Conservation (phyloP, 2,113 vertebrate species). For the Dinomys branickii region DNA sequence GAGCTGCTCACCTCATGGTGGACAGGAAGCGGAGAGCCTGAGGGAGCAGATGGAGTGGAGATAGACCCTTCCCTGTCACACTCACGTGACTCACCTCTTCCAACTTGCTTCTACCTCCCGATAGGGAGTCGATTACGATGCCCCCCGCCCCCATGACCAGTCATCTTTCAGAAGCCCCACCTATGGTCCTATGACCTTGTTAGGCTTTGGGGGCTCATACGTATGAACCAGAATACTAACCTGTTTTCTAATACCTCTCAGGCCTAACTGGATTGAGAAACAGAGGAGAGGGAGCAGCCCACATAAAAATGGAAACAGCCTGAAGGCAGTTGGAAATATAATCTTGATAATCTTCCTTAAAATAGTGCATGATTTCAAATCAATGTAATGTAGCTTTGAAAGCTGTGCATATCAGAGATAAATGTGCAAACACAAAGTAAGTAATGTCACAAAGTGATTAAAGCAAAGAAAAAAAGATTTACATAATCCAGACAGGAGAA, state of each 20-base stretch:
- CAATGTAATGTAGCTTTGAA: neutral
- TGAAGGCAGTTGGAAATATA: slow-evolving; percentile 63
- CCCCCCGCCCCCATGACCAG: accelerated
- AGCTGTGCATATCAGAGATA: neutral
- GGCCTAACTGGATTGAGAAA: slow-evolving; percentile 22
- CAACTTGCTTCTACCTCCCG: neutral
- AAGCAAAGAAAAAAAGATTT: neutral
- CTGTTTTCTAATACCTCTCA: slow-evolving; percentile 37
- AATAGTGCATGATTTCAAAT: slow-evolving; percentile 41
- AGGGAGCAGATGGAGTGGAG: neutral
- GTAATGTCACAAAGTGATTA: neutral
- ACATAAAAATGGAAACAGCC: slow-evolving; percentile 58
- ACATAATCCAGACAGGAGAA: neutral
- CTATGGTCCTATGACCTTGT: neutral
- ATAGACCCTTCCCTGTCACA: neutral
- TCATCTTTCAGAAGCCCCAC: neutral
- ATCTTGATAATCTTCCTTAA: slow-evolving; percentile 42
- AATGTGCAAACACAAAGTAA: slow-evolving; percentile 17
- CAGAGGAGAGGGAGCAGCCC: neutral
- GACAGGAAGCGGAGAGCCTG: neutral
- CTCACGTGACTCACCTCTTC: neutral
- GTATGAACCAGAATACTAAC: neutral
- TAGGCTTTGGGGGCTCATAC: neutral
- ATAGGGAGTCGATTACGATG: neutral
- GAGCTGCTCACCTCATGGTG: neutral